These are phyloP conservation scores for Choreutis nemorana DNA, from an alignment of 2,888 invertebrate genomes.

Conservation along the genomic window DNA sequence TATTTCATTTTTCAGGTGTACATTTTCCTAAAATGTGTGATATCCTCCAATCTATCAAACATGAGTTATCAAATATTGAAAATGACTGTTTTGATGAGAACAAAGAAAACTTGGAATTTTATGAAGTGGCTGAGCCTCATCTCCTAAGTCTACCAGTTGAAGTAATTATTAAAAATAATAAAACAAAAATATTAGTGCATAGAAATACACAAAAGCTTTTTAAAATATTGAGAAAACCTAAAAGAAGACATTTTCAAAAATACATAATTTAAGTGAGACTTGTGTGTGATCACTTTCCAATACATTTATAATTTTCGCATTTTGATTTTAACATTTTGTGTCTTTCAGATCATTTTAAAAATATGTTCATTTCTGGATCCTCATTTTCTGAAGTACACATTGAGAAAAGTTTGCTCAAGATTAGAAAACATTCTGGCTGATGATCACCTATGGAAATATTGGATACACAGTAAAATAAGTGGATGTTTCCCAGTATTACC, in stretches of 20 bases:
- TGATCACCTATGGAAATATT: conserved; percentile 64
- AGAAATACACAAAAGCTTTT: not conserved
- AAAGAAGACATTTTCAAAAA: not conserved
- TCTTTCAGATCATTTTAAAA: conserved; percentile 65
- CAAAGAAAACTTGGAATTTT: conserved; percentile 15
- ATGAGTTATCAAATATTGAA: conserved; percentile 29
- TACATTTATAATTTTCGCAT: not conserved
- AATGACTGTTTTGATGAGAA: conserved; percentile 16
- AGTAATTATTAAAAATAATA: conserved; percentile 19
- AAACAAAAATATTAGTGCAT: not conserved
- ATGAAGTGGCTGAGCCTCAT: conserved; percentile 22
- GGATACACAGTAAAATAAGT: conserved; percentile 50
- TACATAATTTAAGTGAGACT: not conserved
- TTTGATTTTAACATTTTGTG: conserved; percentile 4
- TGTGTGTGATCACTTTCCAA: not conserved
- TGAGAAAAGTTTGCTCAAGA: conserved; percentile 63
- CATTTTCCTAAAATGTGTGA: conserved; percentile 32
- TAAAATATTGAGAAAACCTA: not conserved
- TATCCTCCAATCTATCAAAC: conserved; percentile 25
- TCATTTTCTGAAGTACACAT: conserved; percentile 54
- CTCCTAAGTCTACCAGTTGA: conserved; percentile 49
- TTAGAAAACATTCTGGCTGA: conserved; percentile 65
- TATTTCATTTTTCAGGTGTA: not conserved
- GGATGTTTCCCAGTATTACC: conserved; percentile 37
- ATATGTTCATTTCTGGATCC: conserved; percentile 69